Evolutionary conservation across 2,888 invertebrate species (phyloP), one percentile per base, ranked within the genome.

Genomic region (Habrosyne pyritoides): DNA sequence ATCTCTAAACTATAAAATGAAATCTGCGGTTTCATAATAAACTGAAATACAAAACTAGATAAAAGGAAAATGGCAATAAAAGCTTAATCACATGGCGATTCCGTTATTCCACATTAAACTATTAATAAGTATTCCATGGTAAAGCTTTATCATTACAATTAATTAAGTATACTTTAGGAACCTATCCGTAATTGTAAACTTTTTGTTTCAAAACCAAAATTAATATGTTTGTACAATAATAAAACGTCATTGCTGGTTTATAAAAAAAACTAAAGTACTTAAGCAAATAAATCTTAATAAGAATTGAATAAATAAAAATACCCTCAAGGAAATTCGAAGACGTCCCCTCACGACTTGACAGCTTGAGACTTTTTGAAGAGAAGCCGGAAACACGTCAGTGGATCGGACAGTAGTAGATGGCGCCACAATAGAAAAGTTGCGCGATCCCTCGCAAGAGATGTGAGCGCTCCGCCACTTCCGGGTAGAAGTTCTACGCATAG

Each of bases 291-390:
- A 90, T 90, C 86, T 81, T 58, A 70, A 61, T 56, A 65, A 73
- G 74, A 83, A 85, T 77, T 61, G 80, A 76, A 79, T 80, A 81
- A 83, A 84, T 84, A 88, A 87, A 84, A 82, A 81, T 83, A 86
- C 90, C 89, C 91, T 91, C 84, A 82, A 88, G 85, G 84, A 86
- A 90, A 86, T 83, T 84, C 75, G 71, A 77, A 82, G 81, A 75
- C 86, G 77, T 84, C 86, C 89, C 90, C 84, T 87, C 78, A 73
- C 80, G 71, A 80, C 80, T 75, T 89, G 90, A 89, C 89, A 87
- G 87, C 83, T 89, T 81, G 72, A 90, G 90, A 87, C 87, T 86
- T 83, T 84, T 85, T 89, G 89, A 89, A 87, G 89, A 89, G 87
- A 89, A 82, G 83, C 89, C 89, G 92, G 92, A 91, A 87, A 73